These are phyloP conservation scores for Leucania comma DNA, from an alignment of 2,888 invertebrate species.

Conservation along the genomic window DNA sequence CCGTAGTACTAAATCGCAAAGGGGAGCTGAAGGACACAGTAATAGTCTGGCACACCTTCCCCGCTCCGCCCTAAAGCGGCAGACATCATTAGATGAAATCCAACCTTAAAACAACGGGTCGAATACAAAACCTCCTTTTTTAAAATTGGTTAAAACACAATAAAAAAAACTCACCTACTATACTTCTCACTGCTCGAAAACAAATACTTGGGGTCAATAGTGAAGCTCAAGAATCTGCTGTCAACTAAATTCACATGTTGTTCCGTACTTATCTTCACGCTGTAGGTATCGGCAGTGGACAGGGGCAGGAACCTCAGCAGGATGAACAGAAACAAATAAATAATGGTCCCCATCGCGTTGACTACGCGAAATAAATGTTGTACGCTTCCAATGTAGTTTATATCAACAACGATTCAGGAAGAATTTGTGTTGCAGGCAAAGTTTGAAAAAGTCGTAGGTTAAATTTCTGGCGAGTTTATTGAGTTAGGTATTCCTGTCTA, in stretches of 20 bases:
- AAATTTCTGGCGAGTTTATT: constrained; percentile 9
- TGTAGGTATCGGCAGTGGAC: constrained; percentile 83
- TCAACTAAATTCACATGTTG: constrained; percentile 92
- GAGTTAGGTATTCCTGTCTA: not conserved
- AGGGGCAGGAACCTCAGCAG: constrained; percentile 46
- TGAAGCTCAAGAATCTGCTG: constrained; percentile 93
- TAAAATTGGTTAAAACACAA: not conserved
- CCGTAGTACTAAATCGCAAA: too few relatives aligned
- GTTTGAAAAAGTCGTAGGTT: constrained; percentile 18
- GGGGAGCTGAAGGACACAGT: too few relatives aligned
- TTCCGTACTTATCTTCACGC: constrained; percentile 91
- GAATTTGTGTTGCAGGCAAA: constrained; percentile 62
- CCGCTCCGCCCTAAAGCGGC: too few relatives aligned
- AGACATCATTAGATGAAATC: too few relatives aligned
- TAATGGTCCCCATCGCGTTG: constrained; percentile 52
- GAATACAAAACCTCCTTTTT: not conserved
- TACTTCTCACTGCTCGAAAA: constrained; percentile 81
- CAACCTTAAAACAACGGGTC: too few relatives aligned
- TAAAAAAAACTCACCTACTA: constrained; percentile 72
- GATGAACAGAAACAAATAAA: constrained; percentile 51
- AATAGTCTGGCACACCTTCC: too few relatives aligned
- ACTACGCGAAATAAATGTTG: constrained; percentile 33
- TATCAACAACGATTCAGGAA: constrained; percentile 67
- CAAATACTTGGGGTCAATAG: constrained; percentile 93
- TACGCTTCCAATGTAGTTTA: constrained; percentile 50